phyloP scores from a whole-genome alignment of 2,888 invertebrate genomes.

The Caenorhabditis parvicauda region DNA sequence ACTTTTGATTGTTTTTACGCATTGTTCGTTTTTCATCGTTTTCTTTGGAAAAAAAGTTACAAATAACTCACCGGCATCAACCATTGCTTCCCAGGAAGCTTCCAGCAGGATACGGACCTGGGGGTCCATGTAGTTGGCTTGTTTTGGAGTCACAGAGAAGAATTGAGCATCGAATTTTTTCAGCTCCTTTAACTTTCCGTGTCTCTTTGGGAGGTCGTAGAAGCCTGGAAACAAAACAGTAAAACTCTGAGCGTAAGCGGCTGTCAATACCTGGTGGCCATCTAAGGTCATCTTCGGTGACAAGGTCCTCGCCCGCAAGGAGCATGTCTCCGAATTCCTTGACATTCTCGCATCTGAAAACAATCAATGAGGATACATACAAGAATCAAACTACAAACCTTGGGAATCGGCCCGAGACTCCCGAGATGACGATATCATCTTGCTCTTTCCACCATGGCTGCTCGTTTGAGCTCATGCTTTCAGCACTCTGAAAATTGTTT shows the following conservation, averaged over 20 bases:
- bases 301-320: conserved; percentile 85
- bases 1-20: neutral
- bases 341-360: conserved; percentile 75
- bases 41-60: neutral
- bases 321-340: conserved; percentile 89
- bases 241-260: neutral
- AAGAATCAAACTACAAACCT: conserved; percentile 63
- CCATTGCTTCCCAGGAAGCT: conserved; percentile 84
- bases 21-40: neutral
- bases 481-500: conserved; percentile 47
- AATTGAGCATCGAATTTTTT: conserved; percentile 65
- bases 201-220: conserved; percentile 65
- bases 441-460: conserved; percentile 58
- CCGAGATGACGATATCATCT: conserved; percentile 66
- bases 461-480: conserved; percentile 49
- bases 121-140: conserved; percentile 79
- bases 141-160: conserved; percentile 61
- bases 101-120: conserved; percentile 86
- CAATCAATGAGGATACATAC: neutral
- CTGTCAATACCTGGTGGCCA: conserved; percentile 73
- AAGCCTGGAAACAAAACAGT: conserved; percentile 60
- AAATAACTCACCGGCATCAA: conserved; percentile 75
- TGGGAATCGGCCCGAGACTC: conserved; percentile 74
- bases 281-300: conserved; percentile 84
- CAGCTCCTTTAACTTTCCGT: conserved; percentile 66